These are phyloP conservation scores for Passer montanus DNA, from an alignment of 2,113 vertebrate species.

Conservation along the genomic window DNA sequence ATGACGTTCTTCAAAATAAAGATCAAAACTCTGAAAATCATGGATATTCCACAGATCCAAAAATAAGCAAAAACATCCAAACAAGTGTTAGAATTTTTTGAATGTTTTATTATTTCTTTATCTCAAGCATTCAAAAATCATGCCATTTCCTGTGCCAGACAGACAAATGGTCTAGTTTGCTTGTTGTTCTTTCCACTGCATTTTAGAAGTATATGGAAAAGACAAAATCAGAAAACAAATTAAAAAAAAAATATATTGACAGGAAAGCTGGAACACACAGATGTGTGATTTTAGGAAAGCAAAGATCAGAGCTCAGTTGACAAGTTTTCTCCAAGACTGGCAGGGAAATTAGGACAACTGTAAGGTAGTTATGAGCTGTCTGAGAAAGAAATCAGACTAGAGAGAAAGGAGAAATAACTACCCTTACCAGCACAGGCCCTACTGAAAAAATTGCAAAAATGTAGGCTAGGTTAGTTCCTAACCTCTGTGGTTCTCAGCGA, in stretches of 20 bases:
- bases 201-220: neutral
- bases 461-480: neutral
- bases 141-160: neutral
- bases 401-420: neutral
- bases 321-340: neutral
- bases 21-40: constrained; percentile 30
- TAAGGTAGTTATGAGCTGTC: neutral
- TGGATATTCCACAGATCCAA: constrained; percentile 24
- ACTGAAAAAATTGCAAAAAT: neutral
- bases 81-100: constrained; percentile 9
- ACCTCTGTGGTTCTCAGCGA: neutral
- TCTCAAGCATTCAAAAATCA: neutral
- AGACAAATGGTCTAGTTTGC: neutral
- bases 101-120: neutral
- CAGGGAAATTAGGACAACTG: neutral
- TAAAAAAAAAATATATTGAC: neutral
- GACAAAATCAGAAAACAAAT: neutral
- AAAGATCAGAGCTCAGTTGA: neutral
- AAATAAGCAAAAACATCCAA: neutral
- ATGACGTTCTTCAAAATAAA: constrained; percentile 29
- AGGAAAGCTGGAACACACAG: neutral
- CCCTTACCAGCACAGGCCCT: neutral
- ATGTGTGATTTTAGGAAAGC: neutral
- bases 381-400: neutral
- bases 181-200: neutral